phyloP scores from a whole-genome alignment of 2,113 vertebrate species.

The Sminthopsis crassicaudata region DNA sequence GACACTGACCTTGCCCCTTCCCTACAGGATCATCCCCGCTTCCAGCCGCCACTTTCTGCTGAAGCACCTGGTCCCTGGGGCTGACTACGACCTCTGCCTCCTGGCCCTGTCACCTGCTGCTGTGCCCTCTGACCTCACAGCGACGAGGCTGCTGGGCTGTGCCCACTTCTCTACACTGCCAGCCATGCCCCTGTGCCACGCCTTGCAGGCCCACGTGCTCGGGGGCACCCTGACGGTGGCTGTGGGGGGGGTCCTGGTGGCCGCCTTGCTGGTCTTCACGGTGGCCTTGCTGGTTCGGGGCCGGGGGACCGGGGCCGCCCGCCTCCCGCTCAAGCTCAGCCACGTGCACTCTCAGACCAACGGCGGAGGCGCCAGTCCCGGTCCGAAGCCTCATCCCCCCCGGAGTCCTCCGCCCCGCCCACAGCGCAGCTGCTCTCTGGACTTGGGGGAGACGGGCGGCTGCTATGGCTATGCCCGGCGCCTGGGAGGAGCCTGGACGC shows the following conservation, averaged over 20 bases:
- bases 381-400: constrained; percentile 84
- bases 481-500: constrained; percentile 91
- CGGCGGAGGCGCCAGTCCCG: constrained; percentile 86
- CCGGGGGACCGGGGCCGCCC: constrained; percentile 86
- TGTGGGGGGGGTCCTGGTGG: constrained; percentile 92
- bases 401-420: constrained; percentile 77
- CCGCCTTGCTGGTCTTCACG: constrained; percentile 92
- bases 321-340: constrained; percentile 82
- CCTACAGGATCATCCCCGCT: constrained; percentile 89
- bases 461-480: constrained; percentile 91
- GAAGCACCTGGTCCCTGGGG: constrained; percentile 91
- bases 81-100: constrained; percentile 93
- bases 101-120: constrained; percentile 92
- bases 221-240: constrained; percentile 93
- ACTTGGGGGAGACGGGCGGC: constrained; percentile 86
- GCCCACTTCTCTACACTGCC: constrained; percentile 91
- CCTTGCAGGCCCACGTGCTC: constrained; percentile 93
- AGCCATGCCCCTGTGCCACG: constrained; percentile 91
- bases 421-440: constrained; percentile 91
- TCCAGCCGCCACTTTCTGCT: constrained; percentile 90
- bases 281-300: constrained; percentile 94
- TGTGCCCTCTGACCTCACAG: constrained; percentile 88
- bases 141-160: constrained; percentile 92
- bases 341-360: constrained; percentile 92
- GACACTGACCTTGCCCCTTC: constrained; percentile 29